phyloP scores from a whole-genome alignment of 1,140 invertebrate species.

The Brachionus manjavacas region DNA sequence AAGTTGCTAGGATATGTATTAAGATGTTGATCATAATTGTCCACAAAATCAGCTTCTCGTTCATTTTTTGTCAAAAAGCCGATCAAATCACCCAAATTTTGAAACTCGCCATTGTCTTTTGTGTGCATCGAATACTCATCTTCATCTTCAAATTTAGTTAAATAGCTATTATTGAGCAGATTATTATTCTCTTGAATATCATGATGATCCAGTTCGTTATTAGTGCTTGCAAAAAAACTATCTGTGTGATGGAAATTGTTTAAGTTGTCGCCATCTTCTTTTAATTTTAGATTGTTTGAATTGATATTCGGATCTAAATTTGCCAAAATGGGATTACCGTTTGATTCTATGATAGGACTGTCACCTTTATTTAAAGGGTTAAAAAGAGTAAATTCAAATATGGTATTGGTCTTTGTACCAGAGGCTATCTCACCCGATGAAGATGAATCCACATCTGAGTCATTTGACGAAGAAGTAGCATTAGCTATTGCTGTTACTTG shows the following conservation, averaged over 20 bases:
- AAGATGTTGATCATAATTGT: not conserved
- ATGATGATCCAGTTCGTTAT: not conserved
- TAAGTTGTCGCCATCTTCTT: not conserved
- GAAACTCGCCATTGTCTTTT: not conserved
- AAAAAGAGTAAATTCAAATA: not conserved
- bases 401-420: not conserved
- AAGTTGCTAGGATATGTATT: not conserved
- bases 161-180: slow-evolving; percentile 18
- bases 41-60: not conserved
- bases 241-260: not conserved
- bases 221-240: not conserved
- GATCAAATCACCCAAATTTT: not conserved
- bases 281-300: not conserved
- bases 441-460: not conserved
- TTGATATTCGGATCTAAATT: not conserved
- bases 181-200: not conserved
- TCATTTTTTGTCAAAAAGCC: not conserved
- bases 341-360: not conserved
- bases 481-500: not conserved
- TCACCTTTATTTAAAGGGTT: not conserved
- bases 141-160: not conserved
- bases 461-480: not conserved
- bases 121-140: slow-evolving; percentile 4
- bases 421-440: not conserved
- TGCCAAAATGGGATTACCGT: not conserved